Evolutionary conservation across 2,888 invertebrate species (phyloP).

Genomic region (Teinopalpus imperialis): DNA sequence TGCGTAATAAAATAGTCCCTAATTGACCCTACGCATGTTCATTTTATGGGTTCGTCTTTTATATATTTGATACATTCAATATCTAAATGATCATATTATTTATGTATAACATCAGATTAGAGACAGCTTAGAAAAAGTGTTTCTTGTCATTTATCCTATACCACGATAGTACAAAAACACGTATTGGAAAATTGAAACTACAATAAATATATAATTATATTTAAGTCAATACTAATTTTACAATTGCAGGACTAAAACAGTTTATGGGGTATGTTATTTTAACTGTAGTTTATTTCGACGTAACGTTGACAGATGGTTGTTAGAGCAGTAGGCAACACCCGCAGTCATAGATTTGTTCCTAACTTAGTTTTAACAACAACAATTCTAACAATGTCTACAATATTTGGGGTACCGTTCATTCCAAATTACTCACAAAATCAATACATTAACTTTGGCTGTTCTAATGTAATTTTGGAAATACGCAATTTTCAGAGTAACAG

Average conservation of each 20-base stretch:
- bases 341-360: constrained; percentile 22
- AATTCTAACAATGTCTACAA: constrained; percentile 17
- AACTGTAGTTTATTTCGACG: constrained; percentile 19
- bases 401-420: constrained; percentile 10
- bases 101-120: too few relatives aligned
- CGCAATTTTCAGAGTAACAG: too few relatives aligned
- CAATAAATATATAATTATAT: too few relatives aligned
- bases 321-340: constrained; percentile 5
- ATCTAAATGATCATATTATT: too few relatives aligned
- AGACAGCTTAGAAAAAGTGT: too few relatives aligned
- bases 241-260: not conserved
- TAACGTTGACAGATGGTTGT: constrained; percentile 17
- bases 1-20: too few relatives aligned
- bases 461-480: not conserved
- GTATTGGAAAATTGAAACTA: too few relatives aligned
- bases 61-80: too few relatives aligned
- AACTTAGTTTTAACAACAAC: constrained; percentile 24
- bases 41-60: too few relatives aligned
- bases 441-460: not conserved
- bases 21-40: too few relatives aligned
- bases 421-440: constrained; percentile 16
- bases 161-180: too few relatives aligned
- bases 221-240: not conserved
- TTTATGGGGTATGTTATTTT: constrained; percentile 10
- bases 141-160: too few relatives aligned